phyloP scores from a whole-genome alignment of 2,888 invertebrate species.

The Alviniconcha strummeri region DNA sequence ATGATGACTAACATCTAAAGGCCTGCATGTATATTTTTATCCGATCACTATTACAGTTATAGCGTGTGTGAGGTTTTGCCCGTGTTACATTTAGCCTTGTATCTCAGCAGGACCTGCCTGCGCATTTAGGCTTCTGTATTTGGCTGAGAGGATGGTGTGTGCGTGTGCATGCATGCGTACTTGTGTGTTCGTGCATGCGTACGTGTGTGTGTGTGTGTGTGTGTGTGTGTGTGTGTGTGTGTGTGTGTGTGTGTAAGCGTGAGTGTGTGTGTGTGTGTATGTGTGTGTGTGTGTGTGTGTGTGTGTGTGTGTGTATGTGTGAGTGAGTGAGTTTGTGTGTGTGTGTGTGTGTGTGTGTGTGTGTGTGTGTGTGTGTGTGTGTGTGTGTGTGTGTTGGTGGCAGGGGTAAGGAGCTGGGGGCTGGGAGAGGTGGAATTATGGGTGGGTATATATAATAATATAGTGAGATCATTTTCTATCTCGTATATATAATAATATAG shows the following conservation, averaged over 20 bases:
- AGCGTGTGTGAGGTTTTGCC: too few relatives aligned
- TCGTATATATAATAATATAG: too few relatives aligned
- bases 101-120: too few relatives aligned
- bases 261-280: constrained; percentile 6
- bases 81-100: too few relatives aligned
- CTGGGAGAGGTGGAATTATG: too few relatives aligned
- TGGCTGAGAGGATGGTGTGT: neutral
- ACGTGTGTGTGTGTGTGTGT: constrained; percentile 1
- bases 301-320: constrained; percentile 12
- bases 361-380: neutral
- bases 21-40: too few relatives aligned
- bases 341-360: constrained; percentile 16
- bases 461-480: too few relatives aligned
- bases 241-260: neutral
- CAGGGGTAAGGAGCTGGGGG: too few relatives aligned
- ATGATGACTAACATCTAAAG: neutral
- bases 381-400: too few relatives aligned
- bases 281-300: constrained; percentile 6
- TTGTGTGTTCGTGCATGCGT: neutral
- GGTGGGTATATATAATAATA: too few relatives aligned
- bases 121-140: too few relatives aligned
- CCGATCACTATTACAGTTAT: too few relatives aligned
- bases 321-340: constrained; percentile 10
- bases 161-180: neutral
- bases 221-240: constrained; percentile 16